Base-by-base conservation (phyloP, 2,888 invertebrate species). In the Apamea monoglypha region DNA sequence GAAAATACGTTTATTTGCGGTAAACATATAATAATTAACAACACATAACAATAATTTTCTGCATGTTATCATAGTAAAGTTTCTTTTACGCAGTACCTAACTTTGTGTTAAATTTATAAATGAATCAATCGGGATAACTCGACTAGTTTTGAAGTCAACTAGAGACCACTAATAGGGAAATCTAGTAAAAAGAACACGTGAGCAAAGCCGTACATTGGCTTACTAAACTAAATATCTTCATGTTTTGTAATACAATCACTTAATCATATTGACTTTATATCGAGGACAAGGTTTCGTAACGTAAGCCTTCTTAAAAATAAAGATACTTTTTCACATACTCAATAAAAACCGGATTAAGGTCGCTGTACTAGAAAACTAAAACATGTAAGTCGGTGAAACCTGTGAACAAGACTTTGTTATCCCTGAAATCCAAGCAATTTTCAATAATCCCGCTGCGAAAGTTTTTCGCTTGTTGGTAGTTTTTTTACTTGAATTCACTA, bases 361-460 rank as follows among this genome's bases (percentile, higher is more conserved):
- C 56, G 59, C 32, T 47, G 79, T 68, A 71, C 59, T 78, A 36
- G 71, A 78, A 40, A 84, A 73, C 71, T 79, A 84, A 72, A 83
- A 67, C 83, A 63, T 59, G 72, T 72, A 84, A 84, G 47, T 69
- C 50, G 44, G 36, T 36, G 74, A 80, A 71, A 82, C 69, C 73
- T 71, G 74, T 80, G 70, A 74, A 74, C 82, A 80, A 70, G 80
- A 61, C 70, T 80, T 84, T 82, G 56, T 73, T 73, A 83, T 73
- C 84, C 84, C 68, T 69, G 50, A 79, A 82, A 84, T 73, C 83
- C 81, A 47, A 83, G 71, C 71, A 78, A 82, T 82, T 81, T 81
- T 83, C 81, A 83, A 83, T 83, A 82, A 83, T 83, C 59, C 78
- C 10, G n/a, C 68, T 70, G 59, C 0, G 36, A 77, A 78, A 83